Conservation (phyloP, 2,113 vertebrate species). For the Murina feae region DNA sequence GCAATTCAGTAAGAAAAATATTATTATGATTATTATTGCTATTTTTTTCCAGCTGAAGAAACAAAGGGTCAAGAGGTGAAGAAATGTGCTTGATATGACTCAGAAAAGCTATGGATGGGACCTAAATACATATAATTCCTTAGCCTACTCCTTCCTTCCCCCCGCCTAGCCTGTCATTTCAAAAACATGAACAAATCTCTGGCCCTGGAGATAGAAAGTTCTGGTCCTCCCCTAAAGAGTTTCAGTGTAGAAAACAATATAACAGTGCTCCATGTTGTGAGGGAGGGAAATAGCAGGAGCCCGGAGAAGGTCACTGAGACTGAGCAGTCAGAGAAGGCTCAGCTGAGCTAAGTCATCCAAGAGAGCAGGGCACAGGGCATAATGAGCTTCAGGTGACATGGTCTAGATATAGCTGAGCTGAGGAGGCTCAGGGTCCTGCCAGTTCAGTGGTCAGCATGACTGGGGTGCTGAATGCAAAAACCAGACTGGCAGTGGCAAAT, state of each 20-base stretch:
- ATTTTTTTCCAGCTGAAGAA: neutral
- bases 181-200: neutral
- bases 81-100: neutral
- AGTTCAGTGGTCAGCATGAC: neutral
- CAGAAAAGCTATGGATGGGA: neutral
- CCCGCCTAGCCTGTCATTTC: neutral
- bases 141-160: neutral
- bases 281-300: too few species aligned
- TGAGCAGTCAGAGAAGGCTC: neutral
- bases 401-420: accelerated
- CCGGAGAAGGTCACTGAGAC: neutral
- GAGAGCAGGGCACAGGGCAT: neutral
- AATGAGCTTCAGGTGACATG: too few species aligned
- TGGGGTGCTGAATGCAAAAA: neutral
- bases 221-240: neutral
- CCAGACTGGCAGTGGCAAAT: neutral
- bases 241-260: too few species aligned
- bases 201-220: neutral
- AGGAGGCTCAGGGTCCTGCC: neutral
- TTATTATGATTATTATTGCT: neutral
- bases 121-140: too few species aligned
- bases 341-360: neutral
- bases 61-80: neutral
- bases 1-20: neutral
- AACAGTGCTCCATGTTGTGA: too few species aligned